phyloP scores from a whole-genome alignment of 2,797 vertebrate genomes.

The Garrulus glandarius region DNA sequence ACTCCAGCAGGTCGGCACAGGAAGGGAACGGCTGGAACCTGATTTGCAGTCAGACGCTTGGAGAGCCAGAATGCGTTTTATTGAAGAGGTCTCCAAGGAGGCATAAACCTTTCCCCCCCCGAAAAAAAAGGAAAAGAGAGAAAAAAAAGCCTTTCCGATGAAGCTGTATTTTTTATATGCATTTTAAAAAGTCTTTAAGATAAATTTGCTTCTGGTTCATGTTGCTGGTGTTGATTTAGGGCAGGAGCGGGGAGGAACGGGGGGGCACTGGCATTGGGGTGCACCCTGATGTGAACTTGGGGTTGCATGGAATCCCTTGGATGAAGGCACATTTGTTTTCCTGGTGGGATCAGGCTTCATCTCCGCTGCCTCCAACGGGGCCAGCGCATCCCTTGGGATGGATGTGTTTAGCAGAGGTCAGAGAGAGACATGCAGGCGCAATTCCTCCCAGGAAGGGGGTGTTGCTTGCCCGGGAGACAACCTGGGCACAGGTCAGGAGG shows the following conservation, averaged over 20 bases:
- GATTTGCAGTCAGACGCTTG: conserved; percentile 82
- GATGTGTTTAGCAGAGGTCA: not conserved
- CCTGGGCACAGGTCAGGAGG: not conserved
- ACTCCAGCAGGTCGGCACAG: conserved; percentile 95
- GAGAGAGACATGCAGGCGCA: not conserved
- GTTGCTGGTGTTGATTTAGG: not conserved
- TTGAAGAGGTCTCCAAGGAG: conserved; percentile 80
- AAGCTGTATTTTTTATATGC: conserved; percentile 64
- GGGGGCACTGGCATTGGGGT: not conserved
- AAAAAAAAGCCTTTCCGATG: conserved; percentile 70
- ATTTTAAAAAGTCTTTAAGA: conserved; percentile 57
- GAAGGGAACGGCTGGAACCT: conserved; percentile 86
- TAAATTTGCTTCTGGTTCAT: conserved; percentile 63
- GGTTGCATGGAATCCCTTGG: accelerated
- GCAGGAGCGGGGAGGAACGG: not conserved
- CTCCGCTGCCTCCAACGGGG: accelerated
- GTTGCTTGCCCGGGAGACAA: not conserved
- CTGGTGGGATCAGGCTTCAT: not conserved
- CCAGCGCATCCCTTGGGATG: not conserved
- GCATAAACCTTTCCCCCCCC: conserved; percentile 67
- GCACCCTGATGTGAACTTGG: not conserved
- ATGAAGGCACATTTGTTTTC: not conserved
- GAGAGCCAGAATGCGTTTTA: conserved; percentile 80
- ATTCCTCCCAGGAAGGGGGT: not conserved
- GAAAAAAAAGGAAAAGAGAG: not conserved